Conservation (phyloP, 2,888 invertebrate genomes). For the Hirtodrosophila histrioides region DNA sequence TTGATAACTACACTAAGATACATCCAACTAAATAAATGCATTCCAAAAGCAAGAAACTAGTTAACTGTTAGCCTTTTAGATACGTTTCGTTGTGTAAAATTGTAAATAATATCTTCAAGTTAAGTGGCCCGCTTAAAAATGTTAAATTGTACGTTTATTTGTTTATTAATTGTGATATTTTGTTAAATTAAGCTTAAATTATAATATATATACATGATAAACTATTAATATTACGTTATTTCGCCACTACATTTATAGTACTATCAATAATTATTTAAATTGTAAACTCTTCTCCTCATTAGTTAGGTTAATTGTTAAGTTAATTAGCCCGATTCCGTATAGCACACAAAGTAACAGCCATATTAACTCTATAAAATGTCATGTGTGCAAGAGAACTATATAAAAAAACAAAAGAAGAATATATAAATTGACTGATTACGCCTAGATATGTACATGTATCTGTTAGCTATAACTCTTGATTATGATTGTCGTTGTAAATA, state of each 20-base stretch:
- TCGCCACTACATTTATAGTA: conserved; percentile 39
- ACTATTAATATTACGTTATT: conserved; percentile 47
- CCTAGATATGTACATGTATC: conserved; percentile 63
- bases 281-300: conserved; percentile 70
- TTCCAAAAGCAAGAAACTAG: conserved; percentile 77
- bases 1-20: conserved; percentile 34
- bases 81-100: conserved; percentile 40
- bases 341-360: conserved; percentile 60
- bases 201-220: conserved; percentile 11
- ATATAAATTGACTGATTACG: conserved; percentile 76
- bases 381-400: conserved; percentile 34
- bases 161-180: conserved; percentile 78
- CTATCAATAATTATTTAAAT: conserved; percentile 48
- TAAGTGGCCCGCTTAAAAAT: conserved; percentile 35
- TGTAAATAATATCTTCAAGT: conserved; percentile 54
- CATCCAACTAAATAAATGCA: conserved; percentile 68
- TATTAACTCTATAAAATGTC: conserved; percentile 71
- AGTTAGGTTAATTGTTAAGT: conserved; percentile 65
- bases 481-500: conserved; percentile 67
- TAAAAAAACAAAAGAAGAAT: conserved; percentile 19
- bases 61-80: conserved; percentile 63
- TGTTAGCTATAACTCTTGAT: conserved; percentile 53
- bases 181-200: conserved; percentile 71
- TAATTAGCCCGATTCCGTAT: conserved; percentile 45
- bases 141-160: conserved; percentile 64